Conservation (phyloP, 2,113 vertebrate species). For the Cercopithecus mona region DNA sequence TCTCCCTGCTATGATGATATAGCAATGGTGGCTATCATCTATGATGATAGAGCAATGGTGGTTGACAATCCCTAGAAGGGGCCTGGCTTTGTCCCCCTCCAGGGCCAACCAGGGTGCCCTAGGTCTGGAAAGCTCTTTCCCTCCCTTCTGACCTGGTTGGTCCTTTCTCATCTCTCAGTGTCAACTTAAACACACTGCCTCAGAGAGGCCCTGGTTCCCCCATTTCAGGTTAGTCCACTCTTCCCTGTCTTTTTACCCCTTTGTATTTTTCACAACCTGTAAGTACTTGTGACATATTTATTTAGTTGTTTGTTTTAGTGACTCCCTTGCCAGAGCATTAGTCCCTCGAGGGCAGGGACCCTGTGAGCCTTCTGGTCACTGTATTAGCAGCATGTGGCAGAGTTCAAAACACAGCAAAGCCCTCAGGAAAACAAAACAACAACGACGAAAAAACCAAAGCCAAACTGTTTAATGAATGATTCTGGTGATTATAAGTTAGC, state of each 20-base stretch:
- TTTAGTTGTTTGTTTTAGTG: not conserved
- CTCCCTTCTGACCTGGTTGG: not conserved
- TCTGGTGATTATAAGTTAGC: not conserved
- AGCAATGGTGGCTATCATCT: not conserved
- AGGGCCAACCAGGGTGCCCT: too few relatives aligned
- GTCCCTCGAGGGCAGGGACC: not conserved
- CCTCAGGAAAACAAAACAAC: not conserved
- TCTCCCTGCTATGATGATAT: too few relatives aligned
- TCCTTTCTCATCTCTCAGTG: not conserved
- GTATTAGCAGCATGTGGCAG: too few relatives aligned
- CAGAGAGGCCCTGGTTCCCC: not conserved
- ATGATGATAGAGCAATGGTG: fast-evolving
- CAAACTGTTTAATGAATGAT: not conserved
- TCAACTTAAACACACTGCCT: not conserved
- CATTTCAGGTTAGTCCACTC: not conserved
- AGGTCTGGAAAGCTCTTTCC: not conserved
- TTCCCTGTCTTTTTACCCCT: not conserved
- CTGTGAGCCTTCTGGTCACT: not conserved
- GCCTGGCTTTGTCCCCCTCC: too few relatives aligned
- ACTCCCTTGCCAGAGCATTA: not conserved
- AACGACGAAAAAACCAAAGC: not conserved
- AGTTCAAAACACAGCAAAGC: not conserved
- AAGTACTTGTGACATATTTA: not conserved
- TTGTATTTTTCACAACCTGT: not conserved
- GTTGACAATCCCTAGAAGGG: not conserved